Base-by-base conservation (phyloP, 2,113 vertebrate genomes). In the Variabilichromis moorii region DNA sequence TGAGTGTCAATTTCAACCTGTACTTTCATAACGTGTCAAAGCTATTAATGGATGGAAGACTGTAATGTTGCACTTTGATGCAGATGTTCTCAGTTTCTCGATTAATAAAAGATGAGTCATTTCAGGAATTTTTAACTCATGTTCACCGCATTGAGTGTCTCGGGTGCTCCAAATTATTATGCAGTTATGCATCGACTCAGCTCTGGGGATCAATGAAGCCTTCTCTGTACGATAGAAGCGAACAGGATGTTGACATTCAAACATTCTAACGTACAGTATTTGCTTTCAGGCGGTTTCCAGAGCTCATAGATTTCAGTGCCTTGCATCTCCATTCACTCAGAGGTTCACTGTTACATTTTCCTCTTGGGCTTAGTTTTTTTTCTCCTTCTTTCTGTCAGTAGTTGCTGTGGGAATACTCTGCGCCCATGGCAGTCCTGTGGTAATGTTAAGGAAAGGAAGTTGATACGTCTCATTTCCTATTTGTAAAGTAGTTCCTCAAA, bases 211-310 rank as follows among this genome's bases (percentile, higher is more conserved):
- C 45, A 42, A 31, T 35, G 40, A 76, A n/a, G 73, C 47, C 55
- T 82, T 83, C 19, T 71, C 68, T n/a, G 9, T 68, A 6, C 1
- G 31, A 47, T 19, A 7, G 33, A 61, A 57, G 73, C 6, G 16
- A 86, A 63, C 81, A 89, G 68, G 84, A 79, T 88, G 85, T 87
- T 90, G 73, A 91, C 76, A 83, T 87, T 88, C 55, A 47, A 17
- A 26, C 28, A 59, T 54, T 35, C 19, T 54, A 13, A 24, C 40
- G 57, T 68, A 37, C 84, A 42, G 40, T 81, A 53, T 92, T 86
- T 76, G 83, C 57, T 90, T 84, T 84, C 84, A 92, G 53, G 47
- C 51, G 28, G 53, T 82, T 80, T 82, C 26, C 80, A 45, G 26
- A 84, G 42, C 47, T 47, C 21, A 79, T 68, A 3, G 37, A 31